Base-by-base conservation (phyloP, 92 coral and sea anemone species). In the Porites lobata region DNA sequence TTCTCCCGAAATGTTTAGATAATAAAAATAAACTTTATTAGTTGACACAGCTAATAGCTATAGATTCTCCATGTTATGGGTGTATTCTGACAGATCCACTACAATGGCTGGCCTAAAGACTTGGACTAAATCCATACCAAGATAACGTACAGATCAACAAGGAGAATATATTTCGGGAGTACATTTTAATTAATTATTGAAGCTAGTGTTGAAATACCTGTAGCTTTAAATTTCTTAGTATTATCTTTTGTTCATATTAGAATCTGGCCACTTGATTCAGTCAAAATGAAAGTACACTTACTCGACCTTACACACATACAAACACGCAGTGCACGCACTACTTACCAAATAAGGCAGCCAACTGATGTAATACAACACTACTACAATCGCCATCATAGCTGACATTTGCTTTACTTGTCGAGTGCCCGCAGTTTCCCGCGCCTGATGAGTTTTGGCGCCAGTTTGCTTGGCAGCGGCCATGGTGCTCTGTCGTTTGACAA, bases 321-420 rank as follows among this genome's bases (percentile, higher is more conserved):
- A 63, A 67, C 50, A 14, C 75, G 76, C 77, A 51, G 1, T 43
- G 52, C 22, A 54, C 59, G 10, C 13, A 19, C 10, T 10, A 93
- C 99, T 92, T 75, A 97, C 99, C 99, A 97, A 89, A 82, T 96
- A 96, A 22, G 99, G 99, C 65, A 97, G 59, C 99, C 99, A 97
- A 80, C 98, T 96, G 88, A 96, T 61, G 56, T 97, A 97, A 76
- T 97, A 97, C 84, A 97, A 66, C 20, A 97, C 59, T 1, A 96
- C 99, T 10, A 97, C 98, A 5, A 94, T 86, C 2, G 90, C 99
- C 99, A 95, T 97, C 88, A 94, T 92, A 38, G 82, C 90, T 20
- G 98, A 92, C 50, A 97, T 69, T 85, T 94, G 98, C 63, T 83
- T 92, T 7, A 93, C 96, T 85, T 97, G 99, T 29, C 93, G 86